A percentile compares a stretch with the other conserved stretches of the same genome.
Evolutionary conservation across 2,888 invertebrate species (phyloP).

Genomic region (Eulithis testata): DNA sequence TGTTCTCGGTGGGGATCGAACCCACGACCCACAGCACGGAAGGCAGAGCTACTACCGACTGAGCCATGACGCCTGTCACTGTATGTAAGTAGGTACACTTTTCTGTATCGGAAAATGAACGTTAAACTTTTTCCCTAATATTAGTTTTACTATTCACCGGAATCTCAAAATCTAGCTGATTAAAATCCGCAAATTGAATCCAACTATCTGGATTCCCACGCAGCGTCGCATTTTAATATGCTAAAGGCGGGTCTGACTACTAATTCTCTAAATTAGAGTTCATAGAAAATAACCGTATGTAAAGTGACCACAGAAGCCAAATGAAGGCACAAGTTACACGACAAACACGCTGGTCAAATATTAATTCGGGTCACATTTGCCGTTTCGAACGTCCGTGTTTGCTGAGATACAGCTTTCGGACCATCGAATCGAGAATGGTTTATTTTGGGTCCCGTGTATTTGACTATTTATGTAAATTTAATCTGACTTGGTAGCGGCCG

Average conservation of each 20-base stretch:
- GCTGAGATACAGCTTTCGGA: slow-evolving; percentile 77
- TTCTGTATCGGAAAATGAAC: no score
- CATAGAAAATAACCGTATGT: slow-evolving; percentile 67
- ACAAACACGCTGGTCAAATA: slow-evolving; percentile 74
- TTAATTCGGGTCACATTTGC: slow-evolving; percentile 82
- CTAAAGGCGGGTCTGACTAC: slow-evolving; percentile 56
- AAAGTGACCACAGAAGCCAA: slow-evolving; percentile 61
- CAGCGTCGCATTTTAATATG: slow-evolving; percentile 48
- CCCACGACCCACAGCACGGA: no score
- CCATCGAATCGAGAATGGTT: slow-evolving; percentile 77
- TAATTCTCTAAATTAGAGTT: slow-evolving; percentile 67
- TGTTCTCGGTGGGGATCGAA: no score
- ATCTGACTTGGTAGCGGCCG: slow-evolving; percentile 60
- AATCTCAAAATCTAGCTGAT: slow-evolving; percentile 17
- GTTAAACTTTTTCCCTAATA: no score
- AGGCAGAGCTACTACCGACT: no score
- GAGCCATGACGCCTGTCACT: no score
- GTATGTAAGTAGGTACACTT: no score
- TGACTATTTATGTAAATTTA: slow-evolving; percentile 78
- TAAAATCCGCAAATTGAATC: slow-evolving; percentile 42
- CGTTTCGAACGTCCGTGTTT: slow-evolving; percentile 73
- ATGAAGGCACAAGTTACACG: slow-evolving; percentile 67
- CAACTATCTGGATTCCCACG: slow-evolving; percentile 46
- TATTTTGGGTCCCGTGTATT: slow-evolving; percentile 72
- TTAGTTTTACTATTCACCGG: neutral